These are phyloP conservation scores for Gymnothorax javanicus DNA, from an alignment of 2,797 vertebrate genomes.

Conservation along the genomic window DNA sequence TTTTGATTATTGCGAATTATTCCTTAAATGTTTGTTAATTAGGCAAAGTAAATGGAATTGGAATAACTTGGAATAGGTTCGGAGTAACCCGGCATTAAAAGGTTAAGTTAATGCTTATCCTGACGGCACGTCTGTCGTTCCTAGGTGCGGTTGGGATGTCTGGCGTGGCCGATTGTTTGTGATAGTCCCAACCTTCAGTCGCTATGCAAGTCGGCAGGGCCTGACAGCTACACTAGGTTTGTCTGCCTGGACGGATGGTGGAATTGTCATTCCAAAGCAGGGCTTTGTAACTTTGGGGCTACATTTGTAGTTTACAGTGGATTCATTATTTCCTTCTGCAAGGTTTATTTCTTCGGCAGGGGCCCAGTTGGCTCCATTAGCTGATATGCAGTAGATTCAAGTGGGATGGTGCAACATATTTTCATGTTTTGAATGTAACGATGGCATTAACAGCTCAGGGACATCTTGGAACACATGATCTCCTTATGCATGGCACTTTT, in stretches of 20 bases:
- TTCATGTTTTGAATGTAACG: neutral
- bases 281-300: neutral
- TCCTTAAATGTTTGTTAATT: no score
- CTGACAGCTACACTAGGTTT: neutral
- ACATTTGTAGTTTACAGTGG: neutral
- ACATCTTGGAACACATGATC: neutral
- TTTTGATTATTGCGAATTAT: no score
- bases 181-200: neutral
- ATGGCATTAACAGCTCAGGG: neutral
- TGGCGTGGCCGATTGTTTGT: neutral
- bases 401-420: neutral
- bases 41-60: no score
- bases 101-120: no score
- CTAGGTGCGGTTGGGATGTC: neutral
- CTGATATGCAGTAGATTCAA: neutral
- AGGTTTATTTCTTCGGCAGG: neutral
- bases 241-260: neutral
- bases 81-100: no score
- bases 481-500: neutral
- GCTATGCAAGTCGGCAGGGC: neutral
- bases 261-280: neutral
- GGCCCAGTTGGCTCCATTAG: neutral
- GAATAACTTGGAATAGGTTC: no score
- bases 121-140: neutral
- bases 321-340: neutral